Evolutionary conservation across 2,888 invertebrate species (phyloP), one percentile per base, ranked within the genome.

Genomic region (Bibio marci): DNA sequence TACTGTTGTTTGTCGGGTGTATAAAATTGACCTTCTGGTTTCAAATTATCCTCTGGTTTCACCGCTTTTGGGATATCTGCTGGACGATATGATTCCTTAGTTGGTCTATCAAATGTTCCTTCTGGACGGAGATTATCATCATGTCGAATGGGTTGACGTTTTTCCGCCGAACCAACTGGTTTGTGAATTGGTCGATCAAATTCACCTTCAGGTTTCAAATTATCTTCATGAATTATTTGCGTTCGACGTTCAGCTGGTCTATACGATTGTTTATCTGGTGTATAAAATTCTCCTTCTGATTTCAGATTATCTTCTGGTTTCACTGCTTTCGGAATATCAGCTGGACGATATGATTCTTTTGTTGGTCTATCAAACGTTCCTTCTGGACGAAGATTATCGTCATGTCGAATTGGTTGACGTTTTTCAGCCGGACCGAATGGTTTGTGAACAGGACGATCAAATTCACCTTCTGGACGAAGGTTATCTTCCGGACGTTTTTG

Each of bases 31-130:
- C 69, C 66, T 52, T 69, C 69, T 1, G 69, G 65, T 42, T 52
- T 58, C 12, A 79, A 57, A 52, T 76, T 76, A 48, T 77, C 76
- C 48, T 68, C 64, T 38, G 70, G 75, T 49, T 59, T 66, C 0
- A 65, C 66, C 26, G 67, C 64, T 40, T 65, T 63, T n/a, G 64
- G 63, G 46, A 66, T 57, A 52, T 71, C 70, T 15, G 51, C 59
- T 1, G 62, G 64, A 10, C 49, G 50, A 35, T 65, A 54, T 54
- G 66, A 44, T 55, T 61, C 49, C 62, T 59, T 50, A 55, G 63
- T 47, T 52, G 52, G 47, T 58, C 56, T 50, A 43, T 53, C 52
- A 44, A 65, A 67, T 0, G 63, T 62, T 3, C 69, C 66, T 52
- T 69, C 69, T 1, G 69, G 65, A 41, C 52, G 58, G 11, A 79